These are phyloP conservation scores for Ceuthmochares aereus DNA, from an alignment of 2,113 vertebrate genomes.

Conservation along the genomic window DNA sequence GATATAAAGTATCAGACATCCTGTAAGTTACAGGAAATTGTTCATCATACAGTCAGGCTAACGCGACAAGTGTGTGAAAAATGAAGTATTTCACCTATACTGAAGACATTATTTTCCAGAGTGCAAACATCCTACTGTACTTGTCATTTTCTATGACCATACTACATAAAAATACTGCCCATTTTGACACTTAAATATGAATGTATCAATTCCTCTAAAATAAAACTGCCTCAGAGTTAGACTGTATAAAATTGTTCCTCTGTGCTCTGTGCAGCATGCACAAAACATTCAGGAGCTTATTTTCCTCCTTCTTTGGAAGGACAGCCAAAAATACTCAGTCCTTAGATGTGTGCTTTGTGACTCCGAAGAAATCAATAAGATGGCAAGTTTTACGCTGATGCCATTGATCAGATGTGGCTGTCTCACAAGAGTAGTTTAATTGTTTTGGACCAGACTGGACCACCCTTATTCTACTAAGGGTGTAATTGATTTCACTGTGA, in stretches of 20 bases:
- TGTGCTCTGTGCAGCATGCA: background rate
- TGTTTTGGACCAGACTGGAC: background rate
- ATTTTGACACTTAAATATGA: background rate
- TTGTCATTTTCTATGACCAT: background rate
- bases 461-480: background rate
- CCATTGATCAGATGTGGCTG: background rate
- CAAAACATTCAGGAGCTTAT: background rate
- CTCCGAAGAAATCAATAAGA: background rate
- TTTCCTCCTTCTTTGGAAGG: background rate
- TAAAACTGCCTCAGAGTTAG: background rate
- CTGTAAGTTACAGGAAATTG: background rate
- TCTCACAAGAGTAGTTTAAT: background rate
- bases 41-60: background rate
- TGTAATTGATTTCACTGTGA: conserved; percentile 28
- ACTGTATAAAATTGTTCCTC: background rate
- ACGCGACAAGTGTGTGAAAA: background rate
- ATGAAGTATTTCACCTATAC: background rate
- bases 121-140: background rate
- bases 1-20: background rate
- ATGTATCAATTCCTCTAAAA: background rate
- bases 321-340: background rate
- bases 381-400: background rate
- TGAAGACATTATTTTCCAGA: background rate
- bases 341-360: background rate
- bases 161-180: background rate